Evolutionary conservation across 2,113 vertebrate species (phyloP).

Genomic region (Phalacrocorax aristotelis): DNA sequence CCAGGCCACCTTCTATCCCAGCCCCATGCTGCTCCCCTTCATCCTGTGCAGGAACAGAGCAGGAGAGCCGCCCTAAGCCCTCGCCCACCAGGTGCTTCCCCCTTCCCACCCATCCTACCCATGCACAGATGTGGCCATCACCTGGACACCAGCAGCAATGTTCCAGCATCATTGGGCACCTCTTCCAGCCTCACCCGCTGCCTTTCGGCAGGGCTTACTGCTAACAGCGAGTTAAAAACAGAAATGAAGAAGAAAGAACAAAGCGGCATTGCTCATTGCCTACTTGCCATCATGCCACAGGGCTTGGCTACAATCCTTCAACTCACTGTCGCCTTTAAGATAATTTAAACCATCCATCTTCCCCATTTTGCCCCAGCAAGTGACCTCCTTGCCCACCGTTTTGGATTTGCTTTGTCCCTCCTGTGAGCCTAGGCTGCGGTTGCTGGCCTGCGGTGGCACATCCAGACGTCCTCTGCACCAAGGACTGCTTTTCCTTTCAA

Average conservation of each 20-base stretch:
- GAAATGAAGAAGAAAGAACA: not conserved
- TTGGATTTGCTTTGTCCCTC: not conserved
- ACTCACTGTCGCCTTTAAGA: not conserved
- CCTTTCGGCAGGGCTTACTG: not conserved
- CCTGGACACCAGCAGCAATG: not conserved
- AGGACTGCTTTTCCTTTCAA: not conserved
- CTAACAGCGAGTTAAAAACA: not conserved
- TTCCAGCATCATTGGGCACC: not conserved
- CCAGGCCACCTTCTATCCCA: not conserved
- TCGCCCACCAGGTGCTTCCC: not conserved
- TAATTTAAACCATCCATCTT: not conserved
- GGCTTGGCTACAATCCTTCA: not conserved
- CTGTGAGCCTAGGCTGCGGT: not conserved
- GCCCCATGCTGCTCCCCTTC: not conserved
- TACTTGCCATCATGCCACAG: not conserved
- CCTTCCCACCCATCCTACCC: not conserved
- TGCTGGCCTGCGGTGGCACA: not conserved
- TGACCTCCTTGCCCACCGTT: not conserved
- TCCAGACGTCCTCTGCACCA: not conserved
- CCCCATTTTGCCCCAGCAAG: not conserved
- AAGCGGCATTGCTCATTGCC: fast-evolving
- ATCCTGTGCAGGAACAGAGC: not conserved
- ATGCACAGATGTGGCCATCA: fast-evolving
- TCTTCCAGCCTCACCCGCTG: not conserved
- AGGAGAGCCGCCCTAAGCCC: not conserved